Evolutionary conservation across 2,888 invertebrate species (phyloP), one percentile per base, ranked within the genome.

Genomic region (Xylophagus ater): DNA sequence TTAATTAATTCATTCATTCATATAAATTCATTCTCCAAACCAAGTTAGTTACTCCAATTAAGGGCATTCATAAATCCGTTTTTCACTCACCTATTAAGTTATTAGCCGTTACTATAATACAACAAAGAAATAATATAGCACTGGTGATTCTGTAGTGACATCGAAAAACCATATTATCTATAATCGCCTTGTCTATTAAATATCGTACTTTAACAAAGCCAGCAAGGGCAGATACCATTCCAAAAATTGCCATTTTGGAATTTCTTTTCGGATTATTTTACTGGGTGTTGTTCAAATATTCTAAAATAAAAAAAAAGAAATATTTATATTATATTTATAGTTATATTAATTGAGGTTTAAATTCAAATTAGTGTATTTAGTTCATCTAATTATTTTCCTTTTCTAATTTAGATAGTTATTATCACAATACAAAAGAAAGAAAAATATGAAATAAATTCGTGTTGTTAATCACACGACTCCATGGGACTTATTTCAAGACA

Each of bases 161-260:
- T 54, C 88, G 73, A 68, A 89, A 89, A 44, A 86, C 78, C 78
- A 85, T 81, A 65, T 88, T 89, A 69, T 89, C 88, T 56, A 88
- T 87, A 52, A 85, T 72, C 45, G 88, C 88, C 65, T 81, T 87
- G 72, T 88, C 88, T 60, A 85, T 74, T 51, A 87, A 73, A 72
- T 81, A 84, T 63, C 88, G 81, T 62, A 88, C 83, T 72, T 88
- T 88, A 54, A 89, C 77, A 64, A 88, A 86, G 68, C 87, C 85
- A 72, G 87, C 86, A 53, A 89, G 81, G 52, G 87, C 81, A 58
- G 87, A 86, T 51, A 84, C 80, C 74, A 89, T 73, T 48, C 84
- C 85, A 59, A 84, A 78, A 48, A 87, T 74, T 57, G 82, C 79
- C 86, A 86, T 86, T 38, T 48, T 59, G 8, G 14, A 18, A 17